A percentile compares a stretch with the other conserved stretches of the same genome.
phyloP scores from a whole-genome alignment of 2,888 invertebrate genomes.

The Nomada lathburiana region DNA sequence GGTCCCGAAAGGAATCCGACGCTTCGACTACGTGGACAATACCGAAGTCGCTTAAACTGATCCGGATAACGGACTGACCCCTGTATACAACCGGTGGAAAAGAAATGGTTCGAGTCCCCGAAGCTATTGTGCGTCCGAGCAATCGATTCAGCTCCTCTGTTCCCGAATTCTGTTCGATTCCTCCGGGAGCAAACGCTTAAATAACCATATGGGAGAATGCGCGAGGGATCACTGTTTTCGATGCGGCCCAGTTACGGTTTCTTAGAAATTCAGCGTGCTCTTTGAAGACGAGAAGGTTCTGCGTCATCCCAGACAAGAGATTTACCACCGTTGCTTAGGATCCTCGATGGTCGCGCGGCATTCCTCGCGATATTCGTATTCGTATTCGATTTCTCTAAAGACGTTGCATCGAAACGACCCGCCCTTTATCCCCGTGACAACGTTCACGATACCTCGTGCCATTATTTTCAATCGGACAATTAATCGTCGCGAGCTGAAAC shows the following conservation, averaged over 20 bases:
- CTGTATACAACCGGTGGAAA: not conserved
- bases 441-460: not conserved
- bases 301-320: not conserved
- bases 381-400: too few species aligned
- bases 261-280: not conserved
- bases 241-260: not conserved
- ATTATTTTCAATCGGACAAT: constrained; percentile 5
- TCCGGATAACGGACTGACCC: constrained; percentile 12
- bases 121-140: too few species aligned
- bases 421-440: not conserved
- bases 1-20: not conserved
- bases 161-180: constrained; percentile 36
- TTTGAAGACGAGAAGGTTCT: not conserved
- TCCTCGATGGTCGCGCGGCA: not conserved
- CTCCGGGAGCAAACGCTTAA: too few species aligned
- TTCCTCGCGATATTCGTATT: not conserved
- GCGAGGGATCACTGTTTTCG: not conserved
- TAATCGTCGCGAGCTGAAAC: not conserved
- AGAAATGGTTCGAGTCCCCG: too few species aligned
- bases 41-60: constrained; percentile 27
- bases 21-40: constrained; percentile 40
- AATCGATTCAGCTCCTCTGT: constrained; percentile 45
- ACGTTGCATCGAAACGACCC: too few species aligned
- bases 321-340: not conserved
- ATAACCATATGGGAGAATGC: too few species aligned